Percentiles rank a stretch among this genome's conserved stretches.
These are phyloP conservation scores for Cephus runcator DNA, from an alignment of 2,888 invertebrate species.

Conservation along the genomic window DNA sequence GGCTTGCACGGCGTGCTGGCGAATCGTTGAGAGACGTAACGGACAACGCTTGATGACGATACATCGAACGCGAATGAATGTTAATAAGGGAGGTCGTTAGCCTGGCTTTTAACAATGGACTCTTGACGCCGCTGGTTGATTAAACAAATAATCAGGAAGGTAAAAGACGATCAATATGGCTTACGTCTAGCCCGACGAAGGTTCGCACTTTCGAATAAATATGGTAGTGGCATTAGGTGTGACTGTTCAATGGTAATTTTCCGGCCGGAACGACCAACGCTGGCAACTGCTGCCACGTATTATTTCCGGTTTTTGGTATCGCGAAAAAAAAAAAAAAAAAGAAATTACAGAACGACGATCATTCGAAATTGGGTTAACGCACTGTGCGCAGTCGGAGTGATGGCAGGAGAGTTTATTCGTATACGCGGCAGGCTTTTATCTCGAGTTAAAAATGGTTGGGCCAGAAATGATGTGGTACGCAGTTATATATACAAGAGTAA, in stretches of 20 bases:
- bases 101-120: not conserved
- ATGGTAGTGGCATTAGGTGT: not conserved
- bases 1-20: not conserved
- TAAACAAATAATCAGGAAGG: not conserved
- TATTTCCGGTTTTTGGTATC: not conserved
- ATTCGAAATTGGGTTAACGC: not conserved
- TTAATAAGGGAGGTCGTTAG: not conserved
- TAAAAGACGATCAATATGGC: not conserved
- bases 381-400: not conserved
- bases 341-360: not conserved
- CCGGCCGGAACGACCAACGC: not conserved
- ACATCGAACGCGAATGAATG: not conserved
- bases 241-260: not conserved
- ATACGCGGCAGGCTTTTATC: not conserved
- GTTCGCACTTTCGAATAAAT: not conserved
- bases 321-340: not conserved
- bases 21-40: not conserved
- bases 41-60: not conserved
- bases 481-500: not conserved
- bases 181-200: not conserved
- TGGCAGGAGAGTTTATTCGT: constrained; percentile 7
- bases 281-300: not conserved
- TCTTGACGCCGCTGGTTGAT: not conserved
- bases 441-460: not conserved
- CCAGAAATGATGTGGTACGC: not conserved